Conservation (phyloP, 2,888 invertebrate species). For the Zonitis immaculata region DNA sequence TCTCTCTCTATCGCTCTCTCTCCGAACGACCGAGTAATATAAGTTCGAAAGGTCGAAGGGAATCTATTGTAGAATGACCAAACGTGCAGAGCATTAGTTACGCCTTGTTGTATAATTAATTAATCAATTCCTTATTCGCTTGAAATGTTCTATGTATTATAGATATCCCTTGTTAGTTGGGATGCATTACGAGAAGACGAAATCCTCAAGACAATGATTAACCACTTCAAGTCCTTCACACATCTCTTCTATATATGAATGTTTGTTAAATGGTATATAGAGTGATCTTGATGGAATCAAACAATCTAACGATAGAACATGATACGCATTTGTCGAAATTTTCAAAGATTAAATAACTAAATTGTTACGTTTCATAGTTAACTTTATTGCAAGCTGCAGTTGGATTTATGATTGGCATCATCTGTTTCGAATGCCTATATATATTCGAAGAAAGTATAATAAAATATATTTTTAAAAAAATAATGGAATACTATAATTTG, state of each 20-base stretch:
- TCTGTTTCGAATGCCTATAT: constrained; percentile 19
- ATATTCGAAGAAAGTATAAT: constrained; percentile 13
- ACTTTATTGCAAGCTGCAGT: constrained; percentile 14
- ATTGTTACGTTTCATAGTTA: too few species aligned
- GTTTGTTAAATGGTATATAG: too few species aligned
- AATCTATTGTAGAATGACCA: constrained; percentile 19
- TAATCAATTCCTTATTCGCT: constrained; percentile 21
- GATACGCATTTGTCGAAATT: not conserved
- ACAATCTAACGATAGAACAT: not conserved
- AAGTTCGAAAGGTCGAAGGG: constrained; percentile 6
- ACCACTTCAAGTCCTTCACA: not conserved
- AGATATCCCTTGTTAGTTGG: constrained; percentile 21
- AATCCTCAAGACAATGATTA: constrained; percentile 18
- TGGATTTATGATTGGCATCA: constrained; percentile 19
- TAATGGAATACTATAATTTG: constrained; percentile 17
- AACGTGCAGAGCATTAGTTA: constrained; percentile 18
- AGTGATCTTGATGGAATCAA: too few species aligned
- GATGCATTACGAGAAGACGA: constrained; percentile 16
- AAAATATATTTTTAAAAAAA: constrained; percentile 19
- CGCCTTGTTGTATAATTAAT: constrained; percentile 19
- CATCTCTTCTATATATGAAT: not conserved
- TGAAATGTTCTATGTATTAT: constrained; percentile 21
- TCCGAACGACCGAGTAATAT: too few species aligned
- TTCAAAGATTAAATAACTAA: not conserved
- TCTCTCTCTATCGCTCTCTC: too few species aligned